These are phyloP conservation scores for Malurus cyaneus DNA, from an alignment of 2,113 vertebrate species.

Conservation along the genomic window DNA sequence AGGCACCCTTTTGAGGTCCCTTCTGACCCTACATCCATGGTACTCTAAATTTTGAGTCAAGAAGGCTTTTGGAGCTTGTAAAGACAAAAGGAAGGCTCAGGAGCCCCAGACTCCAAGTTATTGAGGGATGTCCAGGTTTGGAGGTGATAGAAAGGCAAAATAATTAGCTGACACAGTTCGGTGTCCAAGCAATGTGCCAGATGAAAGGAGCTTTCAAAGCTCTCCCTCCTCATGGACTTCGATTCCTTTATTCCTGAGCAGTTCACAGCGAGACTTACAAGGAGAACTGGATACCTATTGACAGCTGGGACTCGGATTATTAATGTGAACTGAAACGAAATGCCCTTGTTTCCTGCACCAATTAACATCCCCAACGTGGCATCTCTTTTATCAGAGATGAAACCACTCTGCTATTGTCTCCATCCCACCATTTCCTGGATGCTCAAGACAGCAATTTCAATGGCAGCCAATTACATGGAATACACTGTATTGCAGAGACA, in stretches of 20 bases:
- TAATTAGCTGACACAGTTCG: not conserved
- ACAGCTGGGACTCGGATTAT: conserved; percentile 29
- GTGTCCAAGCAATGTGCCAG: not conserved
- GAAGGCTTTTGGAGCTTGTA: fast-evolving
- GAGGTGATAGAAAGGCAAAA: not conserved
- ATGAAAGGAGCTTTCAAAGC: conserved; percentile 26
- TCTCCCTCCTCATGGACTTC: not conserved
- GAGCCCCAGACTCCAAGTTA: not conserved
- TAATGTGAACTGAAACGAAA: conserved; percentile 39
- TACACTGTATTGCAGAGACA: not conserved
- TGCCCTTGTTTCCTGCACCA: conserved; percentile 50
- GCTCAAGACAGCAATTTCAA: not conserved
- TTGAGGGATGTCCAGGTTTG: not conserved
- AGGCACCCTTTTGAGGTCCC: not conserved
- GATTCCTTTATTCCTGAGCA: conserved; percentile 18
- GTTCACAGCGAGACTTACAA: not conserved
- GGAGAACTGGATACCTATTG: conserved; percentile 22
- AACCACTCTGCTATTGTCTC: not conserved
- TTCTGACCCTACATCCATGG: fast-evolving
- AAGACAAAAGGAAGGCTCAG: not conserved
- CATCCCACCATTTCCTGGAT: not conserved
- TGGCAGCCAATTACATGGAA: not conserved
- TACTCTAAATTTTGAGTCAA: not conserved
- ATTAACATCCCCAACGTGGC: conserved; percentile 27
- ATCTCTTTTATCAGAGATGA: conserved; percentile 17